These are phyloP conservation scores for Callitettix versicolor DNA, from an alignment of 1,140 invertebrate genomes.

Conservation along the genomic window DNA sequence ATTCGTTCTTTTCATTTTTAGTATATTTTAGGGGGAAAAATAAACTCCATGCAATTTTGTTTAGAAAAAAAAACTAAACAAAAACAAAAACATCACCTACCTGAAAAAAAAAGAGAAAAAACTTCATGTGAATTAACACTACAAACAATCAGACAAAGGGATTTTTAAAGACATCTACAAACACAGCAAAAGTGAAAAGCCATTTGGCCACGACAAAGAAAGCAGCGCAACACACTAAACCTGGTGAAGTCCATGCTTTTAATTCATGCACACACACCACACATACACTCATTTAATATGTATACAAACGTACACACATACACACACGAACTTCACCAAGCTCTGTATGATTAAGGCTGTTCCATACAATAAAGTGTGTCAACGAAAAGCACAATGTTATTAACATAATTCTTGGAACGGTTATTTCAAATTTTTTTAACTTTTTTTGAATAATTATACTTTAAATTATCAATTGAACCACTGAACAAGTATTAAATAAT, in stretches of 20 bases:
- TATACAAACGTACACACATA: neutral
- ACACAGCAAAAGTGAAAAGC: neutral
- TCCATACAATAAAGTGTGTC: neutral
- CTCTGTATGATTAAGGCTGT: slow-evolving; percentile 16
- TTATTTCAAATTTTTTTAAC: no score
- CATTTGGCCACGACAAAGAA: slow-evolving; percentile 8
- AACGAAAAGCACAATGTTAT: neutral
- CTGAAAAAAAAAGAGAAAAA: slow-evolving; percentile 1
- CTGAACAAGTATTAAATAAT: neutral
- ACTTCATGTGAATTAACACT: neutral
- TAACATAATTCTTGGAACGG: neutral
- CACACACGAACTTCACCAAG: slow-evolving; percentile 7
- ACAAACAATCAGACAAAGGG: no score
- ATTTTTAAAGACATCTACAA: neutral
- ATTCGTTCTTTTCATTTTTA: neutral
- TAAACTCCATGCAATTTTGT: no score
- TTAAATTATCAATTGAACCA: no score
- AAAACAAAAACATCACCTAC: slow-evolving; percentile 10
- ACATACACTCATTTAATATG: neutral
- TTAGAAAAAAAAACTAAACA: neutral
- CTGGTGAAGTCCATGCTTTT: slow-evolving; percentile 8
- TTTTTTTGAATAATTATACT: no score
- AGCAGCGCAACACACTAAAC: slow-evolving; percentile 13
- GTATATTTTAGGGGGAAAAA: no score
- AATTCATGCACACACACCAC: neutral